Evolutionary conservation across 2,797 vertebrate genomes (phyloP), one percentile per base, ranked within the genome.

Genomic region (Ceryle rudis): DNA sequence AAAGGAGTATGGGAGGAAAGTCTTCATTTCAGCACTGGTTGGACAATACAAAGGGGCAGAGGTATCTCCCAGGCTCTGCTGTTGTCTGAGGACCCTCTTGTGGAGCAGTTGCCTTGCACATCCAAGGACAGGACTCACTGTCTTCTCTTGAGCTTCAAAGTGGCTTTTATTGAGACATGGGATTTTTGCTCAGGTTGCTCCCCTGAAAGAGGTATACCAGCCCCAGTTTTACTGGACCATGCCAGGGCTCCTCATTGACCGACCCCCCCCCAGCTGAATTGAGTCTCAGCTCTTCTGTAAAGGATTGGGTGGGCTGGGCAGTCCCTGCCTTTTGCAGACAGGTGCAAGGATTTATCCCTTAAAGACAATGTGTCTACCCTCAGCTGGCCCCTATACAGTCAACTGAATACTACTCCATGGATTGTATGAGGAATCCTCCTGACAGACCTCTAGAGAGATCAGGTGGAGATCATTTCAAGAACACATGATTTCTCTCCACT

Each of bases 1-100:
- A 84, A 39, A 52, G n/a, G 28, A 20, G 23, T 9, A 0, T 1
- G 26, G 14, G 16, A 39, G 3, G 4, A 6, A 1, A 1, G 1
- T 47, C 3, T 65, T 46, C 39, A n/a, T 16, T 21, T 70, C 7
- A 11, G 33, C 0, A 0, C 11, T 37, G 22, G 5, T 13, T 33
- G 54, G 54, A 22, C 37, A 61, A 35, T 6, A 4, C 16, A 6
- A 17, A 11, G 49, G 61, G 26, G 5, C 15, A 54, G 41, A 91
- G 65, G 17, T 26, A 19, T 57, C 3, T 69, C 19, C 41, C 42
- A 6, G 55, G 23, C 49, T 89, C 23, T 81, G 49, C 75, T 83
- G 61, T 60, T 77, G 39, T 25, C 69, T 77, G 37, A 20, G 51
- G 15, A 23, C 52, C 29, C 47, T 57, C 69, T 91, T 64, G 46